A percentile compares a stretch with the other conserved stretches of the same genome.
Evolutionary conservation across 2,888 invertebrate species (phyloP).

Genomic region (Watsonalla binaria): DNA sequence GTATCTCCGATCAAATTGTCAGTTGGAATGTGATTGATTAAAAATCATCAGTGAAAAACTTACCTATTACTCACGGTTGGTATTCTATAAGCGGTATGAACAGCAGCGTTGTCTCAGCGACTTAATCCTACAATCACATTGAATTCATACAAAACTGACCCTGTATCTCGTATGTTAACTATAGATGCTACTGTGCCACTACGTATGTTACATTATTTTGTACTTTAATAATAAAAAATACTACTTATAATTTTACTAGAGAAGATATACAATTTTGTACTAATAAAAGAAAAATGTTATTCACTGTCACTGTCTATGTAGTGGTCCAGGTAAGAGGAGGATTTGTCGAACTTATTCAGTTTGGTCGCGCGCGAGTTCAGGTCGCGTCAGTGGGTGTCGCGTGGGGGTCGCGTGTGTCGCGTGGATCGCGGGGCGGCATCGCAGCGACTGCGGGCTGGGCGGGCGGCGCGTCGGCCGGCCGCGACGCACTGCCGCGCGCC

Average conservation of each 20-base stretch:
- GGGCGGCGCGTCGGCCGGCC: slow-evolving; percentile 77
- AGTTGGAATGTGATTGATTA: slow-evolving; percentile 23
- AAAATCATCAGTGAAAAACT: slow-evolving; percentile 21
- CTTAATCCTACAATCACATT: slow-evolving; percentile 78
- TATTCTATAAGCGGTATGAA: slow-evolving; percentile 67
- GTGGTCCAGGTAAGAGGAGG: slow-evolving; percentile 77
- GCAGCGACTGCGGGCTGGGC: slow-evolving; percentile 52
- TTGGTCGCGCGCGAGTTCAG: slow-evolving; percentile 61
- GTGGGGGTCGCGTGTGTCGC: slow-evolving; percentile 33
- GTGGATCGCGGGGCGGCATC: slow-evolving; percentile 28
- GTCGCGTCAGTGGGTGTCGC: slow-evolving; percentile 40
- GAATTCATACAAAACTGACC: slow-evolving; percentile 79
- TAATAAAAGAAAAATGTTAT: slow-evolving; percentile 53
- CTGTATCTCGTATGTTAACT: slow-evolving; percentile 74
- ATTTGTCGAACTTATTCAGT: slow-evolving; percentile 79
- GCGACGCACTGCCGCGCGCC: slow-evolving; percentile 75
- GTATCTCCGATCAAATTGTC: slow-evolving; percentile 22
- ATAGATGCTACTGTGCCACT: slow-evolving; percentile 67
- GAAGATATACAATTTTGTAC: slow-evolving; percentile 75
- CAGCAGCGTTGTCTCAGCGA: slow-evolving; percentile 62
- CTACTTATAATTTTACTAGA: slow-evolving; percentile 53
- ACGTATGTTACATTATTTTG: slow-evolving; percentile 68
- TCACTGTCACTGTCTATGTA: slow-evolving; percentile 66
- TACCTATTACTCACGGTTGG: slow-evolving; percentile 64
- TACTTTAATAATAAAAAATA: slow-evolving; percentile 73